These are phyloP conservation scores for Gobio occitaniae DNA, from an alignment of 2,797 vertebrate genomes.

Conservation along the genomic window DNA sequence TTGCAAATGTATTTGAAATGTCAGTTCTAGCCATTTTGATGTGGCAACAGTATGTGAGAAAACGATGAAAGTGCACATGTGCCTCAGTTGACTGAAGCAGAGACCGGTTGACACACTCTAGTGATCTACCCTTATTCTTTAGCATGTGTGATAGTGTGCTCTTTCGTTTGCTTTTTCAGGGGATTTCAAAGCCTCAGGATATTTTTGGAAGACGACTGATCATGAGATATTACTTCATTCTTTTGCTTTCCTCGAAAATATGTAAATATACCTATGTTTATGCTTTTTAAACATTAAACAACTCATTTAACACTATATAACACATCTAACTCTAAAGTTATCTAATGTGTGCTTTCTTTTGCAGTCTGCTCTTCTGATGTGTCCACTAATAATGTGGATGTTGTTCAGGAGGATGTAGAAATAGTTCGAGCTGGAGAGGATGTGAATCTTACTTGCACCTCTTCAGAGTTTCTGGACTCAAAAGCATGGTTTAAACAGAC, in stretches of 20 bases:
- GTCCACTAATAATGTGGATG: background rate
- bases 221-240: conserved; percentile 5
- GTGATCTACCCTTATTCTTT: background rate
- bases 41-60: background rate
- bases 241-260: background rate
- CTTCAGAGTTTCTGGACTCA: background rate
- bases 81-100: background rate
- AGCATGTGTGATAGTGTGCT: background rate
- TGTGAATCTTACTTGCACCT: conserved; percentile 3
- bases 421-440: background rate
- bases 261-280: background rate
- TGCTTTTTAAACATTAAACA: background rate
- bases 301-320: background rate
- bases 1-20: too few relatives aligned
- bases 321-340: background rate
- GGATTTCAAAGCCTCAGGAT: background rate
- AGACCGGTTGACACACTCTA: background rate
- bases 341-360: conserved; percentile 9
- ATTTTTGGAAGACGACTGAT: background rate
- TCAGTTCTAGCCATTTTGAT: background rate
- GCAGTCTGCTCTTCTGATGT: background rate
- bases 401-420: conserved; percentile 10
- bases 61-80: background rate
- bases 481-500: conserved; percentile 6
- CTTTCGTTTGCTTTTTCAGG: background rate